Evolutionary conservation across 92 coral and sea anemone genomes (phyloP).

Genomic region (Siderastrea radians): DNA sequence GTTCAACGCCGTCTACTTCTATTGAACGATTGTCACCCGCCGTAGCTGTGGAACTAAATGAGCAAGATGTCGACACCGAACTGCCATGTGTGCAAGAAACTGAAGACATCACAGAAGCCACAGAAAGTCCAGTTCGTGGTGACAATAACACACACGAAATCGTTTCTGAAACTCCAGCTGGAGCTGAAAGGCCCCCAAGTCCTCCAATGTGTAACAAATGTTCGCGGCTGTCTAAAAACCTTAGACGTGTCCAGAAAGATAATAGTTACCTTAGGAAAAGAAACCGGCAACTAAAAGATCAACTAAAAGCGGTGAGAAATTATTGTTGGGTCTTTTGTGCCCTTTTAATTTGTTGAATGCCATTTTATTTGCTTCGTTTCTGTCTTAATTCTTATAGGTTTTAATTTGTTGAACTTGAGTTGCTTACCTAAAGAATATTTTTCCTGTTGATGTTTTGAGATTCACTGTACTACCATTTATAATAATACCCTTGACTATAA

Average conservation of each 20-base stretch:
- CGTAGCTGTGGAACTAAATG: background rate
- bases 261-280: background rate
- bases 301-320: background rate
- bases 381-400: background rate
- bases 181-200: conserved; percentile 16
- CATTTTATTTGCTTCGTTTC: background rate
- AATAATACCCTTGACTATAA: too few species aligned
- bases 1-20: background rate
- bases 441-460: too few species aligned
- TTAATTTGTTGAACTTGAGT: background rate
- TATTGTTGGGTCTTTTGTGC: background rate
- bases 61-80: background rate
- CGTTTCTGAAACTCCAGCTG: background rate
- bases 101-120: background rate
- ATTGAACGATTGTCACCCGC: background rate
- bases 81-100: background rate
- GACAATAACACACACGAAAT: background rate
- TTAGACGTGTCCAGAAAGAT: background rate
- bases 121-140: too few species aligned
- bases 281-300: background rate
- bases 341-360: too few species aligned
- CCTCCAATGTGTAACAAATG: background rate
- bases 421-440: too few species aligned
- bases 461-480: too few species aligned
- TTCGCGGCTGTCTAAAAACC: background rate